Base-by-base conservation (phyloP, 2,888 invertebrate genomes). In the Hoplodrina blanda region DNA sequence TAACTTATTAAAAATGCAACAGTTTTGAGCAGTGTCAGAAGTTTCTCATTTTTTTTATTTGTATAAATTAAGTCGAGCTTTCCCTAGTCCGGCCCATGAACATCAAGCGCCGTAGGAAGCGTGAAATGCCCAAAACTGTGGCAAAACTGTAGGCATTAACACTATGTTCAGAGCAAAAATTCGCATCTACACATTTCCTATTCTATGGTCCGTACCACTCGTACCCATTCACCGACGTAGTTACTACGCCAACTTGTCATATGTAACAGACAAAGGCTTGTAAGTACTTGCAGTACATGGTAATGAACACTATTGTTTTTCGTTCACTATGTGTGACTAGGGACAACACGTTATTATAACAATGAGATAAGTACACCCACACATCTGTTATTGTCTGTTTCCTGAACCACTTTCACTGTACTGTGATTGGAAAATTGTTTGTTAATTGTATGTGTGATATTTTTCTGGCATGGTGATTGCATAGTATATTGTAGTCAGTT, bases 241-340 rank as follows among this genome's bases (percentile, higher is more conserved):
- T 50, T 49, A 49, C 68, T 62, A 62, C 66, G 57, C 55, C 61
- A 53, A 59, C 57, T 70, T 62, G 62, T 75, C 75, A 65, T 56
- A 75, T 19, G 57, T 66, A 59, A 66, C 46, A 55, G 56, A 74
- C 75, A 78, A 78, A 56, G 64, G 20, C 60, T 20, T 7, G 57
- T 46, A 15, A 11, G 46, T 67, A 61, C 37, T 50, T 17, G 20
- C n/a, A 57, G n/a, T 66, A 80, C 60, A 73, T 71, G 61, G 72
- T 67, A 73, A 73, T 74, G 63, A 63, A 69, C 57, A 61, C 81
- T 68, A 86, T 86, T 86, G 86, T 86, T 78, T 63, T 56, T n/a
- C 57, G 70, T 73, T 64, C 80, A 81, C 65, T 59, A 73, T 65
- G 76, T 78, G 76, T 78, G 74, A 79, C 82, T 62, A 50, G 66